A percentile compares a stretch with the other conserved stretches of the same genome.
Conservation (phyloP, 2,888 invertebrate species). For the Alloplasta piceator region DNA sequence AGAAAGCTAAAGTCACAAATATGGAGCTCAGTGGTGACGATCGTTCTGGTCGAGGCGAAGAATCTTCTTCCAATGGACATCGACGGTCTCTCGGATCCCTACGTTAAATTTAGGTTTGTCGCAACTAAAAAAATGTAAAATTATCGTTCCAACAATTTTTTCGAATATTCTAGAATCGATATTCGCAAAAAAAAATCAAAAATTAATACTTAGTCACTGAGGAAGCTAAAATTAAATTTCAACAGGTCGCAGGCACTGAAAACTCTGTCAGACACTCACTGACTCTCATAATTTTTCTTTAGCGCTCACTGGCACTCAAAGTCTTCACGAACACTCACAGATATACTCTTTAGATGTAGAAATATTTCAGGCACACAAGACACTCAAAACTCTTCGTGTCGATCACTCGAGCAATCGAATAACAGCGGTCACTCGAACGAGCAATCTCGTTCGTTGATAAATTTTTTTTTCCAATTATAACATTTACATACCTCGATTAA, state of each 20-base stretch:
- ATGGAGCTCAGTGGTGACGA: constrained; percentile 98
- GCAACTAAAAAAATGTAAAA: too few species aligned
- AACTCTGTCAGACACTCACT: too few species aligned
- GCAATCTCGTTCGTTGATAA: neutral
- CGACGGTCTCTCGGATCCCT: constrained; percentile 95
- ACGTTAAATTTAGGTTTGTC: constrained; percentile 96
- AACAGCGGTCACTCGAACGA: neutral
- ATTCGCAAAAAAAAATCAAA: too few species aligned
- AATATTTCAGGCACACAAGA: too few species aligned
- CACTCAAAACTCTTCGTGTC: too few species aligned
- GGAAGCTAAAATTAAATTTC: neutral
- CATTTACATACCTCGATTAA: neutral
- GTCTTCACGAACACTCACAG: neutral
- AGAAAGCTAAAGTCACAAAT: constrained; percentile 95
- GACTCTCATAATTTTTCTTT: neutral
- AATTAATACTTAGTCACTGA: too few species aligned
- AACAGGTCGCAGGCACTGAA: neutral
- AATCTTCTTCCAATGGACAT: constrained; percentile 94
- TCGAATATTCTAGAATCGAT: too few species aligned
- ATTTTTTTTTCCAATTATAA: constrained; percentile 9
- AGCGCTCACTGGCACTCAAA: neutral
- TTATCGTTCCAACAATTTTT: too few species aligned
- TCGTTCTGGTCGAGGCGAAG: constrained; percentile 97
- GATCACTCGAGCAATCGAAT: too few species aligned
- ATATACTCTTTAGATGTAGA: neutral